Evolutionary conservation across 2,888 invertebrate genomes (phyloP).

Genomic region (Drosophila melanocephala): DNA sequence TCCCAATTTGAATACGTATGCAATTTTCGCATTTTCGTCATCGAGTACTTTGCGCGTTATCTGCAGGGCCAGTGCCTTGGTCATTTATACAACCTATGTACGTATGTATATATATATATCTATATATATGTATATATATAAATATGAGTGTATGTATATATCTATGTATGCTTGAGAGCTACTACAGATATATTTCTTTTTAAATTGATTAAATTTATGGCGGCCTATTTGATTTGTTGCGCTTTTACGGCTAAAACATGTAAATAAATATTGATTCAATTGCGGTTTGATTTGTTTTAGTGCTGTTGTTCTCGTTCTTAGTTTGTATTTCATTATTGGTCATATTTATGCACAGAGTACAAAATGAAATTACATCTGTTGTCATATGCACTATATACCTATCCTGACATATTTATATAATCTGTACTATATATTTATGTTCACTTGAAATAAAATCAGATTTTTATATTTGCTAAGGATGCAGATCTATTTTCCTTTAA

Average conservation of each 20-base stretch:
- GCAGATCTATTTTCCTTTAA: neutral
- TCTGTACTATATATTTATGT: neutral
- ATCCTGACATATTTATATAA: neutral
- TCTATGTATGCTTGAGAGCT: slow-evolving; percentile 1
- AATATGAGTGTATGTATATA: neutral
- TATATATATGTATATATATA: neutral
- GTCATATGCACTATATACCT: neutral
- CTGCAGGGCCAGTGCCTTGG: slow-evolving; percentile 25
- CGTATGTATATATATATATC: neutral
- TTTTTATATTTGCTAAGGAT: neutral
- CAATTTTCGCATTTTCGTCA: slow-evolving; percentile 17
- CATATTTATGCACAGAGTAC: neutral
- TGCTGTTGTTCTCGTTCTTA: neutral
- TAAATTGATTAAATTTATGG: slow-evolving; percentile 62
- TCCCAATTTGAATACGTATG: slow-evolving; percentile 43
- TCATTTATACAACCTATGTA: slow-evolving; percentile 14
- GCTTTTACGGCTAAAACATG: slow-evolving; percentile 17
- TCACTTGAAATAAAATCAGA: neutral
- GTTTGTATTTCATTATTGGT: neutral
- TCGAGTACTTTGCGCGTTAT: slow-evolving; percentile 13
- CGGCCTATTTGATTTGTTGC: slow-evolving; percentile 43
- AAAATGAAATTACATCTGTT: neutral
- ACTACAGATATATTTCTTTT: slow-evolving; percentile 30
- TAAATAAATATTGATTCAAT: slow-evolving; percentile 15
- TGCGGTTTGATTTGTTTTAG: slow-evolving; percentile 3